Conservation (phyloP, 2,888 invertebrate species). For the Chrysina gloriosa region DNA sequence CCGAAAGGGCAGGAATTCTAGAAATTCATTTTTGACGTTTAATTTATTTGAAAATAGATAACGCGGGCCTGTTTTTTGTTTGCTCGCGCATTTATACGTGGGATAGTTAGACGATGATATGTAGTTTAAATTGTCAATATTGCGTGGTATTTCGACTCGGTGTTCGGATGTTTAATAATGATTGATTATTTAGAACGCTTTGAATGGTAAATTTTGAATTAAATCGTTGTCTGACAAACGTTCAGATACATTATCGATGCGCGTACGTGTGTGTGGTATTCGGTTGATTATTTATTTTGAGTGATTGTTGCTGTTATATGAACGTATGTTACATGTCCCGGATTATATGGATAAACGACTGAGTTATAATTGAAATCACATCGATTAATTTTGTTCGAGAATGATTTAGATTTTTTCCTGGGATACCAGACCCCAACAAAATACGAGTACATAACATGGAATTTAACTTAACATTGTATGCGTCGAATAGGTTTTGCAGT, state of each 20-base stretch:
- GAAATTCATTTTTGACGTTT: conserved; percentile 5
- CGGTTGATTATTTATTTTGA: conserved; percentile 17
- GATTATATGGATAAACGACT: neutral
- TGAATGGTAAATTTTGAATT: conserved; percentile 6
- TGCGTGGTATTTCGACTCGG: conserved; percentile 1
- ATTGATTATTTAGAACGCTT: conserved; percentile 13
- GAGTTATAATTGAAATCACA: neutral
- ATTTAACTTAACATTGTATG: no score
- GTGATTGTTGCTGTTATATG: neutral
- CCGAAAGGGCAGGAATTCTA: neutral
- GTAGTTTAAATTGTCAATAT: conserved; percentile 21
- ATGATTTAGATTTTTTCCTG: no score
- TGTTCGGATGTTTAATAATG: conserved; percentile 13
- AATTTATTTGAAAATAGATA: conserved; percentile 12
- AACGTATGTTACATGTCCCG: neutral
- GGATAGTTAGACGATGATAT: neutral
- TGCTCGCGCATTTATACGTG: neutral
- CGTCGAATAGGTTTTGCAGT: no score
- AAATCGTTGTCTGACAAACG: neutral
- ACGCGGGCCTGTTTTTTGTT: neutral
- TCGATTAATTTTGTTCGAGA: neutral
- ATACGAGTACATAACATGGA: no score
- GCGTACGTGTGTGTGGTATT: neutral
- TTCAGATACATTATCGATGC: neutral
- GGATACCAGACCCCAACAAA: no score